phyloP scores from a whole-genome alignment of 1,140 invertebrate species.

The Bombyx mori region ASM3026992v2 NC_085112.1:101001-101500 shows the following conservation, averaged over 20 bases:
- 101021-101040: slow-evolving; percentile 50
- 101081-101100: not conserved
- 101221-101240: slow-evolving; percentile 8
- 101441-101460: not conserved
- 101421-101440: not conserved
- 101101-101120: too few species aligned
- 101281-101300: too few species aligned
- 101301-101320: slow-evolving; percentile 33
- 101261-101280: too few species aligned
- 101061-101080: slow-evolving; percentile 38
- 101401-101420: slow-evolving; percentile 19
- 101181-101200: slow-evolving; percentile 27
- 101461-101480: slow-evolving; percentile 1
- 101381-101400: slow-evolving; percentile 9
- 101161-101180: slow-evolving; percentile 19
- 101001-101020: slow-evolving; percentile 16
- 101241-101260: slow-evolving; percentile 26
- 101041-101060: not conserved
- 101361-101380: not conserved
- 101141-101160: not conserved
- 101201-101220: slow-evolving; percentile 17
- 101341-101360: slow-evolving; percentile 20
- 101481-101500: not conserved
- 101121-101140: not conserved
- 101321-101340: slow-evolving; percentile 50